Conservation (phyloP, 92 coral and sea anemone genomes). For the Epizoanthus illoricatus region DNA sequence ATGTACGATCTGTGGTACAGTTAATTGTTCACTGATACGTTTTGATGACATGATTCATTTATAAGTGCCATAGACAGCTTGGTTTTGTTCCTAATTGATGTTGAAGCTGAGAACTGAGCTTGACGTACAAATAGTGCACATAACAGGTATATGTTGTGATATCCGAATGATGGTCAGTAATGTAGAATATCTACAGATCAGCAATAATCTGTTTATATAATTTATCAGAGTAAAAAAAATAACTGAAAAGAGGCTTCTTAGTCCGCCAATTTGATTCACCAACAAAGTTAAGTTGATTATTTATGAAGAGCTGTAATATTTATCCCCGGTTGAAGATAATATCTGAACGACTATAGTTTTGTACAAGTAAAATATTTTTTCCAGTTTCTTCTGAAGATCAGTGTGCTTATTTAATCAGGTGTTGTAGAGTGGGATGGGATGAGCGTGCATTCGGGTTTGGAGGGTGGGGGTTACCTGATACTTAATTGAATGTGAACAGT, state of each 20-base stretch:
- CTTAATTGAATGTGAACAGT: too few species aligned
- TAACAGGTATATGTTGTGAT: neutral
- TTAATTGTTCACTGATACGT: too few species aligned
- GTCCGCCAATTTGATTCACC: neutral
- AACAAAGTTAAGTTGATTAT: neutral
- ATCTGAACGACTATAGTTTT: slow-evolving; percentile 14
- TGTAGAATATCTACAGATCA: neutral
- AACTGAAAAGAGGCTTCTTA: neutral
- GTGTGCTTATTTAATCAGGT: neutral
- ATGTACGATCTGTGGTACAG: too few species aligned
- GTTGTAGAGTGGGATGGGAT: neutral
- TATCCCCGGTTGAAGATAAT: neutral
- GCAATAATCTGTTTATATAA: neutral
- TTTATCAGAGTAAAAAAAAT: neutral
- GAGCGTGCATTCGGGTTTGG: too few species aligned
- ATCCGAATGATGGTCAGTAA: neutral
- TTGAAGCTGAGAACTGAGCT: neutral
- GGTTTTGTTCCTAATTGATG: too few species aligned
- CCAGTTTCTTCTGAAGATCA: neutral
- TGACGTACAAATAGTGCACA: neutral
- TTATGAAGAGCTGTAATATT: slow-evolving; percentile 12
- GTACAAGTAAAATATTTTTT: slow-evolving; percentile 21
- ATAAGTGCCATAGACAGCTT: too few species aligned
- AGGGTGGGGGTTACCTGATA: too few species aligned
- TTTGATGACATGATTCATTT: too few species aligned